Evolutionary conservation across 2,888 invertebrate genomes (phyloP).

Genomic region (Xestobium rufovillosum): DNA sequence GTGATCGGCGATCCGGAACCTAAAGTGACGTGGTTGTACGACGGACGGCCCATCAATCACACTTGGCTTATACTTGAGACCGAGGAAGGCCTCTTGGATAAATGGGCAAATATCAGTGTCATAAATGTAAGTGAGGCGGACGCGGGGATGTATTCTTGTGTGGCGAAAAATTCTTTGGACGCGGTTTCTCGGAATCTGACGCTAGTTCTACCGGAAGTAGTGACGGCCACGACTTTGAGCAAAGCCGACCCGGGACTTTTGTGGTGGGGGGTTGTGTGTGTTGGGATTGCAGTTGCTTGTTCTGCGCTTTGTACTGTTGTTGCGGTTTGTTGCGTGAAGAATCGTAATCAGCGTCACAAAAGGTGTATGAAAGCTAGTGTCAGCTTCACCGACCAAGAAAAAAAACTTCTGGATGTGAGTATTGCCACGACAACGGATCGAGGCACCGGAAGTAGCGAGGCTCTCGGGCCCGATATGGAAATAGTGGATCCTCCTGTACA

Average conservation of each 20-base stretch:
- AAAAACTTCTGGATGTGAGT: conserved; percentile 75
- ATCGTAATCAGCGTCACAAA: conserved; percentile 48
- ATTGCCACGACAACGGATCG: conserved; percentile 61
- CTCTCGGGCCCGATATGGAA: conserved; percentile 53
- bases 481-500: conserved; percentile 44
- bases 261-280: conserved; percentile 66
- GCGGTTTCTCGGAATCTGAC: conserved; percentile 55
- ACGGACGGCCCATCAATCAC: conserved; percentile 58
- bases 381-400: conserved; percentile 83
- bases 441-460: conserved; percentile 48
- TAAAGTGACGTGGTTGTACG: conserved; percentile 73
- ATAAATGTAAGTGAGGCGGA: conserved; percentile 74
- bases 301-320: conserved; percentile 55
- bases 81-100: conserved; percentile 43
- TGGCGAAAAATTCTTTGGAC: conserved; percentile 61
- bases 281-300: conserved; percentile 60
- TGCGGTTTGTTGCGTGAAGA: conserved; percentile 48
- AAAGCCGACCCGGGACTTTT: conserved; percentile 66
- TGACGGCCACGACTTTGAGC: conserved; percentile 70
- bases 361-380: conserved; percentile 71
- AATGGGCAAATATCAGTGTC: conserved; percentile 77
- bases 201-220: conserved; percentile 59
- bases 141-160: conserved; percentile 79
- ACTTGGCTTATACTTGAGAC: conserved; percentile 44
- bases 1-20: conserved; percentile 80